These are phyloP conservation scores for Geophilus truncorum DNA, from an alignment of 2,888 invertebrate genomes.

Conservation along the genomic window DNA sequence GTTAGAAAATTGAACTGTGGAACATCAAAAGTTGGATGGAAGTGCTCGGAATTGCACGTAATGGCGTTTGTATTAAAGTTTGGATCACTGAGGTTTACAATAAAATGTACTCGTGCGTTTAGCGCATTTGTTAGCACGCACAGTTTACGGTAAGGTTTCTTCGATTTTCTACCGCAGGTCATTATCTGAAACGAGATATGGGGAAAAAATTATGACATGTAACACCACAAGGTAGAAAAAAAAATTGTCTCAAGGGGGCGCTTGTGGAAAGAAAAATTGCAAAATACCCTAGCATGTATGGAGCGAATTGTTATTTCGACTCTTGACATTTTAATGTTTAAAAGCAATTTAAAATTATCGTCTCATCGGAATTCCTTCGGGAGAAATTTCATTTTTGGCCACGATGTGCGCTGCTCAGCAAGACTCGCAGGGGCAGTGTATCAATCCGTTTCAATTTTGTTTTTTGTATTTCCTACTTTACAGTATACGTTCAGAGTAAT, in stretches of 20 bases:
- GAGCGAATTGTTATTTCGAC: background rate
- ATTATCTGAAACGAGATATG: too few relatives aligned
- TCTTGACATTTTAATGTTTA: background rate
- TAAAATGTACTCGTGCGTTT: background rate
- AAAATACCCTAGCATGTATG: too few relatives aligned
- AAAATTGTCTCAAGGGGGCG: too few relatives aligned
- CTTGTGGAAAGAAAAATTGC: too few relatives aligned
- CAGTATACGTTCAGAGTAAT: constrained; percentile 81
- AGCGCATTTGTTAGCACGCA: too few relatives aligned
- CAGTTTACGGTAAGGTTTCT: too few relatives aligned
- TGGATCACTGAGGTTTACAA: background rate
- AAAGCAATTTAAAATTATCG: background rate
- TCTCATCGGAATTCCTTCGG: background rate
- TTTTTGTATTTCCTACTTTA: background rate
- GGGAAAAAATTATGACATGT: too few relatives aligned
- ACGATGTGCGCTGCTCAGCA: background rate
- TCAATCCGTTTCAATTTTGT: background rate
- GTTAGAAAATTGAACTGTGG: constrained; percentile 7
- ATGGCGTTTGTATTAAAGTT: constrained; percentile 7
- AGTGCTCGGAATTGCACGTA: background rate
- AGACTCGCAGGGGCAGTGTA: background rate
- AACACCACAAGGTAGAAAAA: too few relatives aligned
- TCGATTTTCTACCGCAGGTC: too few relatives aligned
- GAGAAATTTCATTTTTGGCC: background rate
- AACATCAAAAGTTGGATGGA: constrained; percentile 18